Base-by-base conservation (phyloP, 2,888 invertebrate genomes). In the Spialia ferax region DNA sequence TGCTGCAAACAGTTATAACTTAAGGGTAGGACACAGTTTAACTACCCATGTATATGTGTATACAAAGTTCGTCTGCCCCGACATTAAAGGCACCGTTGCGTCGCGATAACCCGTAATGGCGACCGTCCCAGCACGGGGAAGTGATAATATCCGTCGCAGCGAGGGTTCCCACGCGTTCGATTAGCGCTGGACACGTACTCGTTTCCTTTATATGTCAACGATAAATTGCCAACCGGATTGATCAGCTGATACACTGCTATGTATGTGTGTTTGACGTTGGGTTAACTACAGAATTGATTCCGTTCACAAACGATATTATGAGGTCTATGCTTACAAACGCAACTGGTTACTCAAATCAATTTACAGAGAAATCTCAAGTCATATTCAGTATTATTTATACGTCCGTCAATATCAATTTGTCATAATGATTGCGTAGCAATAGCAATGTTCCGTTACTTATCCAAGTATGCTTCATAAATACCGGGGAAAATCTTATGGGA, bases 91-190 rank as follows among this genome's bases (percentile, higher is more conserved):
- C 63, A 42, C 55, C 54, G 63, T 63, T 63, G 54, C 23, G 42
- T 26, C 54, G 62, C 61, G 62, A 63, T 63, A 63, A 38, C 62
- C 54, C 62, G 52, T 38, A 54, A 63, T 50, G 35, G 62, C 62
- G 22, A 63, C 13, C 62, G 54, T 63, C 42, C 63, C 48, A 48
- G 11, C 26, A 50, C 32, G 11, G 50, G 56, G 65, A 65, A 65
- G 65, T 65, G 65, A 65, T 65, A 65, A 65, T 65, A 59, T 65
- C 65, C 65, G 65, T 65, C 50, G 56, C 57, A 32, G 48, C 15
- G 23, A 65, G 65, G 59, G 65, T 65, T 65, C 65, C 65, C 65
- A 65, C 65, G 59, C 52, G 11, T 59, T 59, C 65, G 65, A 52
- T 65, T 38, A 65, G 13, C 57, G 20, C 45, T 57, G 64, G 64